Evolutionary conservation across 2,113 vertebrate genomes (phyloP).

Genomic region (Struthidea cinerea): DNA sequence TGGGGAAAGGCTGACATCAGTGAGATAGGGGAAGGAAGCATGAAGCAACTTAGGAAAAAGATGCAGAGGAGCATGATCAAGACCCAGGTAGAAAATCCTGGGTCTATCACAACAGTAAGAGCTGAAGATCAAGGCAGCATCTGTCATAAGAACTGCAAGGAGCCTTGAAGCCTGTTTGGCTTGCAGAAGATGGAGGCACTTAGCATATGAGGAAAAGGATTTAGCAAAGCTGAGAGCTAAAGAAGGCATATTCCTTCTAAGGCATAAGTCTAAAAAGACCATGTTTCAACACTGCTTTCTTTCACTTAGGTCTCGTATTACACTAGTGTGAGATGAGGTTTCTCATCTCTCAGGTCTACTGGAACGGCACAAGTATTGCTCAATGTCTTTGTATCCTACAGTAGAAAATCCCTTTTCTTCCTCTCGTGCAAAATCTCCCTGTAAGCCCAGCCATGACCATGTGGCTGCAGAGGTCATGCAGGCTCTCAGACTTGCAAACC

Average conservation of each 20-base stretch:
- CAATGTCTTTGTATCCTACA: background rate
- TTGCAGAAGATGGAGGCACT: background rate
- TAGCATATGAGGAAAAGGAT: background rate
- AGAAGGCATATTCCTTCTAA: background rate
- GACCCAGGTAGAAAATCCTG: background rate
- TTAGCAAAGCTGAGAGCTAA: background rate
- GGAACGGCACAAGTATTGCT: background rate
- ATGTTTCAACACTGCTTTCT: background rate
- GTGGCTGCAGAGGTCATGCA: background rate
- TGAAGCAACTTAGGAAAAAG: background rate
- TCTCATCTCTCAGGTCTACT: background rate
- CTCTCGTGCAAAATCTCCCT: background rate
- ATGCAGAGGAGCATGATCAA: background rate
- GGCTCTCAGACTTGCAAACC: background rate
- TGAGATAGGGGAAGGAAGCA: background rate
- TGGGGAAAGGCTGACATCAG: background rate
- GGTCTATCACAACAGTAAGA: background rate
- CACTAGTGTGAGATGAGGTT: background rate
- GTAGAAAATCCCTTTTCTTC: background rate
- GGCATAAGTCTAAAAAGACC: background rate
- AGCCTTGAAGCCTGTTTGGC: background rate
- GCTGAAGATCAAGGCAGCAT: background rate
- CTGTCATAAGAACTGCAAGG: background rate
- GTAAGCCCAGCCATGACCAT: background rate
- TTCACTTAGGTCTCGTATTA: background rate